Evolutionary conservation across 1,140 invertebrate species (phyloP), one percentile per base, ranked within the genome.

Genomic region (Bombus difficillimus): DNA sequence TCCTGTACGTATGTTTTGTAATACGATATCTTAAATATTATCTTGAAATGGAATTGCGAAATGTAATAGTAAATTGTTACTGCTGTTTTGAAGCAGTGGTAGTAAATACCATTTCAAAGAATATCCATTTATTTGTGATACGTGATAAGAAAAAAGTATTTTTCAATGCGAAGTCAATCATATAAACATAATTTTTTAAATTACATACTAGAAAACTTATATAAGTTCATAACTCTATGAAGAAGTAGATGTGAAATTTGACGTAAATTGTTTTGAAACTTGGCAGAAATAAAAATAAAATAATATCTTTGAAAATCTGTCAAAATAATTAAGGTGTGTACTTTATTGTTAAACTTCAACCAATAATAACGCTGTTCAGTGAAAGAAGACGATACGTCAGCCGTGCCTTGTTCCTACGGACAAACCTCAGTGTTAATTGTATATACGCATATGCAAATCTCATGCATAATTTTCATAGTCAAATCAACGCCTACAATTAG

Each of bases 131-230:
- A 83, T 86, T 90, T 88, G 39, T 88, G 71, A 89, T 89, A 90
- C 13, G 34, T 59, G 25, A 77, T 82, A 83, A 57, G 47, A 62
- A 66, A 72, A 59, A 78, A 32, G 82, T 88, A 90, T 86, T 90
- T 90, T 90, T 86, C 39, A 90, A 88, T 69, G 41, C 80, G 76
- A 78, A 75, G 69, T 83, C 72, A 83, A 75, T 86, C 62, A 68
- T 86, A 72, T 64, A 90, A 85, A 83, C 59, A 77, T 89, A 88
- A 87, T 79, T 89, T 89, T 90, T 90, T 82, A 87, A 86, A 75
- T 43, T 76, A 82, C 68, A 25, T 68, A 80, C 71, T 90, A 89
- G 81, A 66, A 90, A 85, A 83, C 74, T 82, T 81, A 62, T 89
- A 88, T 84, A 89, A 84, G 81, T 89, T 90, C 71, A 39, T 78